Evolutionary conservation across 2,797 vertebrate species (phyloP).

Genomic region (Smutsia temminckii): DNA sequence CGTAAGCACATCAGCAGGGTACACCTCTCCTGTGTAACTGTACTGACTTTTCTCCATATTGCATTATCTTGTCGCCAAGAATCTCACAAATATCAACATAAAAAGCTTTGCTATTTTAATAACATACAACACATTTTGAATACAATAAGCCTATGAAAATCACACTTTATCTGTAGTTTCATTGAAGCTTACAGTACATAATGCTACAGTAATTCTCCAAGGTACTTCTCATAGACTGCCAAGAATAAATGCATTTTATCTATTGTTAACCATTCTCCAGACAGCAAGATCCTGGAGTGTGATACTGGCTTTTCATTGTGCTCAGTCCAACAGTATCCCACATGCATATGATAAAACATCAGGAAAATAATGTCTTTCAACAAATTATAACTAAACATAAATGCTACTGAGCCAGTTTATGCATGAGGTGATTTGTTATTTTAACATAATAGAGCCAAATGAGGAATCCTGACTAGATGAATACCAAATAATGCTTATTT

Average conservation of each 20-base stretch:
- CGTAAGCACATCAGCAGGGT: not conserved
- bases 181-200: conserved; percentile 42
- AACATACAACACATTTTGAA: conserved; percentile 21
- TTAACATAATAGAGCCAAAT: conserved; percentile 49
- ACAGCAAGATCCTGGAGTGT: conserved; percentile 56
- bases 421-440: conserved; percentile 43
- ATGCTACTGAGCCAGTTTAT: conserved; percentile 14
- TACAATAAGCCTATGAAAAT: conserved; percentile 45
- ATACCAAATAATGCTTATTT: conserved; percentile 5
- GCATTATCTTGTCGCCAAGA: not conserved
- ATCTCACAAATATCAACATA: conserved; percentile 41
- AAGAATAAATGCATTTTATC: conserved; percentile 58
- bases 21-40: not conserved
- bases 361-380: conserved; percentile 56
- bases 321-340: conserved; percentile 40
- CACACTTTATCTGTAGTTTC: conserved; percentile 51
- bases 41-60: not conserved
- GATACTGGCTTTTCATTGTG: conserved; percentile 51
- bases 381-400: conserved; percentile 55
- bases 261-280: conserved; percentile 59
- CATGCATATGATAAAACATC: conserved; percentile 51
- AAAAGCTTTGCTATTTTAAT: conserved; percentile 60
- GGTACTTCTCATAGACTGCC: conserved; percentile 56
- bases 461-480: conserved; percentile 30
- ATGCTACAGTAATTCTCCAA: conserved; percentile 61